Base-by-base conservation (phyloP, 2,113 vertebrate species). In the Ptilonorhynchus violaceus region DNA sequence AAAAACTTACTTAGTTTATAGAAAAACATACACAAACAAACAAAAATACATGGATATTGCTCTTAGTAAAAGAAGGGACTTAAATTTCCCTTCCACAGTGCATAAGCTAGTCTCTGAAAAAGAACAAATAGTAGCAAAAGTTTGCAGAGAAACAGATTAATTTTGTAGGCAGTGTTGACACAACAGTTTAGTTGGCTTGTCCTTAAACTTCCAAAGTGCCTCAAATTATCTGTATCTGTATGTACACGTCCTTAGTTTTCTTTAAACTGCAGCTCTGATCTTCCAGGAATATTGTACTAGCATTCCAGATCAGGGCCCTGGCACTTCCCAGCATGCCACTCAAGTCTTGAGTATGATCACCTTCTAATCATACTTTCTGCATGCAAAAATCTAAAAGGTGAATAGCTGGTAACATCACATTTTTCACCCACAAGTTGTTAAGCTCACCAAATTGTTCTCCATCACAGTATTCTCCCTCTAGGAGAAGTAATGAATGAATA, bases 231-330 rank as follows among this genome's bases (percentile, higher is more conserved):
- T 46, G 35, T 67, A 88, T 95, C 52, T 97, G 96, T 84, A 92
- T 60, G 86, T 92, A 87, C 91, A 93, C 0, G 88, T 93, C 63
- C 9, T 88, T 24, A 76, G 58, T 77, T 93, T 94, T 86, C 92
- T 91, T 87, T 91, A 89, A 96, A 91, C 83, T 92, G 39, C 33
- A 92, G 21, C 52, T 93, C 68, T 95, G 88, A 97, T 95, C 52
- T 97, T 96, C 94, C 64, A 93, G 77, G 89, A 92, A 95, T 93
- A 93, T 41, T 72, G 56, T 75, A 63, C 84, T 72, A 95, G 84
- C 94, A 85, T 97, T 96, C 94, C 94, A 95, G 64, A 70, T 27
- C 42, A 63, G 33, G 46, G 63, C 63, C 39, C 60, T 84, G 72
- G 72, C 8, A 5, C 76, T 93, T 96, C 50, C 59, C 64, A 81